A percentile compares a stretch with the other conserved stretches of the same genome.
Evolutionary conservation across 2,888 invertebrate species (phyloP).

Genomic region (Helleia helle): DNA sequence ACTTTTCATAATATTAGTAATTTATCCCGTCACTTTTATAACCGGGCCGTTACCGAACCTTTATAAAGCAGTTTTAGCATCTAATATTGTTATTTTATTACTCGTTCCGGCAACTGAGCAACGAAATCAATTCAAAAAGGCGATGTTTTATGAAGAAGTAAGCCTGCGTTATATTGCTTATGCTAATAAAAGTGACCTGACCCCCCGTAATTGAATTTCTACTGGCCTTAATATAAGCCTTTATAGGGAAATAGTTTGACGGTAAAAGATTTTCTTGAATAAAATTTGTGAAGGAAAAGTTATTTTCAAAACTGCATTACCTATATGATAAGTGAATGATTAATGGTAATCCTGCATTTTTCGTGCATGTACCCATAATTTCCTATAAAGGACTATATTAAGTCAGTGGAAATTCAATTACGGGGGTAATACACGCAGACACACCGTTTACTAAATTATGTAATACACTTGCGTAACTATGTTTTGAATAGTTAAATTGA

Average conservation of each 20-base stretch:
- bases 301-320: neutral
- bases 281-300: neutral
- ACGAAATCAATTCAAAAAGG: neutral
- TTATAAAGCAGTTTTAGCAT: slow-evolving; percentile 3
- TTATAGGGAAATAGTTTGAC: neutral
- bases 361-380: no score
- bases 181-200: slow-evolving; percentile 15
- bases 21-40: slow-evolving; percentile 4
- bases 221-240: slow-evolving; percentile 8
- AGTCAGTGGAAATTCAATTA: no score
- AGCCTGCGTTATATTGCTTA: slow-evolving; percentile 16
- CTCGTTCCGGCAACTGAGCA: neutral
- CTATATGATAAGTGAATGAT: no score
- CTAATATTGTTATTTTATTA: slow-evolving; percentile 7
- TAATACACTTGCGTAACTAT: no score
- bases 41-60: slow-evolving; percentile 3
- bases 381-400: no score
- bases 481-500: no score
- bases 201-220: slow-evolving; percentile 16
- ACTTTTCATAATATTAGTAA: slow-evolving; percentile 1
- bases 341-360: no score
- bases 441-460: no score
- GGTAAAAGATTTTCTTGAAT: neutral
- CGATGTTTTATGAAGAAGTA: slow-evolving; percentile 5
- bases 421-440: no score